A percentile compares a stretch with the other conserved stretches of the same genome.
Evolutionary conservation across 2,113 vertebrate species (phyloP).

Genomic region (Quiscalus mexicanus): DNA sequence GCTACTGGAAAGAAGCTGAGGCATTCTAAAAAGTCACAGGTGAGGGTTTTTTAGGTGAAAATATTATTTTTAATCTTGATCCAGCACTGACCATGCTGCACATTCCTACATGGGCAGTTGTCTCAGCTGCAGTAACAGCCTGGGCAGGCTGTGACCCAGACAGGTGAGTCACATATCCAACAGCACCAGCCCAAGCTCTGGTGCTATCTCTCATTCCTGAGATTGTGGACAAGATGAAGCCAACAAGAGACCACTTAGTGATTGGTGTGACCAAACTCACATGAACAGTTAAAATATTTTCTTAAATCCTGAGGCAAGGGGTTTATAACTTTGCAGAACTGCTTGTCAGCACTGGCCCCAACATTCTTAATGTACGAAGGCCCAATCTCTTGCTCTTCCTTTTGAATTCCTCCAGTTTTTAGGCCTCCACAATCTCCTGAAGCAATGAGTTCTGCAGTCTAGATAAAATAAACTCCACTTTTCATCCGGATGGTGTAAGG

Average conservation of each 20-base stretch:
- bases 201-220: background rate
- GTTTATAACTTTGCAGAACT: background rate
- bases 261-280: background rate
- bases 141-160: background rate
- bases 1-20: constrained; percentile 46
- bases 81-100: background rate
- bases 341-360: background rate
- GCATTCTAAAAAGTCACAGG: background rate
- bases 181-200: background rate
- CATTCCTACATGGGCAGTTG: background rate
- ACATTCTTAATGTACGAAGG: background rate
- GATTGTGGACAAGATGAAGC: background rate
- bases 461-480: background rate
- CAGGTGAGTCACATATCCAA: accelerated
- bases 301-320: background rate
- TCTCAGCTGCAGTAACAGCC: background rate
- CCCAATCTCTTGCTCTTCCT: background rate
- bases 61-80: background rate
- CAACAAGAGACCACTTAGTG: background rate
- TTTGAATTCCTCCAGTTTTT: background rate
- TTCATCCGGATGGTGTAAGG: background rate
- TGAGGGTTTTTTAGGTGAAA: background rate
- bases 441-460: background rate
- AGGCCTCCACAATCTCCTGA: background rate
- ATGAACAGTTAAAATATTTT: background rate